A percentile compares a stretch with the other conserved stretches of the same genome.
These are phyloP conservation scores for Entomyzon cyanotis DNA, from an alignment of 2,113 vertebrate species.

Conservation along the genomic window DNA sequence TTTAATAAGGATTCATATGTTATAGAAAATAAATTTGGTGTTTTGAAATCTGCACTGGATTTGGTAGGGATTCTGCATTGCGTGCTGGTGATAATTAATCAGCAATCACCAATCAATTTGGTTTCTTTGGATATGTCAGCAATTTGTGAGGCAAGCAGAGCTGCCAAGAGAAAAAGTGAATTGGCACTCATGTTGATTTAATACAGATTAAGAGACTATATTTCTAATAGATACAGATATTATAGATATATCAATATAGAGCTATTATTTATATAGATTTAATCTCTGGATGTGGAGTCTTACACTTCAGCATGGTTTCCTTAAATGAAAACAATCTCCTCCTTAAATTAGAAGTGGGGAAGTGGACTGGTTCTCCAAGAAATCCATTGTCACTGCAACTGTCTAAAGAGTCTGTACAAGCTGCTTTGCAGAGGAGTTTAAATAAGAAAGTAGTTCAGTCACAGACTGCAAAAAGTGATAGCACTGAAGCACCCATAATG, in stretches of 20 bases:
- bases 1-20: neutral
- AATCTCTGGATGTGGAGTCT: neutral
- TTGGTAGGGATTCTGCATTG: neutral
- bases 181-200: neutral
- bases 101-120: neutral
- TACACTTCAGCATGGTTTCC: neutral
- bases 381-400: neutral
- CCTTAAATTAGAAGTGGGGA: neutral
- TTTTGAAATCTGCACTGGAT: neutral
- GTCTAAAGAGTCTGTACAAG: neutral
- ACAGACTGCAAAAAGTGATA: neutral
- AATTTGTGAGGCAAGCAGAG: neutral
- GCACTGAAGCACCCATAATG: neutral
- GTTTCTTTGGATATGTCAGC: neutral
- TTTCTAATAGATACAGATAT: neutral
- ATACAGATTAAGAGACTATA: neutral
- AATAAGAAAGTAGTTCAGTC: neutral
- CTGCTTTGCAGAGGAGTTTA: neutral
- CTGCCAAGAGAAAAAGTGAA: neutral
- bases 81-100: neutral
- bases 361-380: neutral
- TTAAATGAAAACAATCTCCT: neutral
- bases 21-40: neutral
- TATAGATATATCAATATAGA: neutral
- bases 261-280: neutral